Percentiles rank a stretch among this genome's conserved stretches.
phyloP scores from a whole-genome alignment of 2,888 invertebrate genomes.

The Thymelicus acteon region DNA sequence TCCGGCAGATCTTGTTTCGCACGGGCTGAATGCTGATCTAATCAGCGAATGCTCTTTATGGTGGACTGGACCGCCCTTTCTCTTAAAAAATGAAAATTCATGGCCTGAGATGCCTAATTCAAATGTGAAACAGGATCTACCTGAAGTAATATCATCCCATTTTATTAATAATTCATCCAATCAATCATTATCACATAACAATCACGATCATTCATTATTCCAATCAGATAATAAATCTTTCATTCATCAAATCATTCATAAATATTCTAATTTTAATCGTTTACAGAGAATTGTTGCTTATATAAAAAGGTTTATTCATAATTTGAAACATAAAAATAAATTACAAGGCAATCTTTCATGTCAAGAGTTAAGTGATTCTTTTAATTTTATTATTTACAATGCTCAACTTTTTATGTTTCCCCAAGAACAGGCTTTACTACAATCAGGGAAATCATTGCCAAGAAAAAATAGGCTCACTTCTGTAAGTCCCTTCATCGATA shows the following conservation, averaged over 20 bases:
- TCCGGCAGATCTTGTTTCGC: slow-evolving; percentile 2
- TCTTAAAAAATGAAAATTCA: neutral
- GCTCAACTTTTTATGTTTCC: neutral
- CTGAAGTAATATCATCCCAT: neutral
- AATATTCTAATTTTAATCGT: neutral
- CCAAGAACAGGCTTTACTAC: neutral
- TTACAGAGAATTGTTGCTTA: neutral
- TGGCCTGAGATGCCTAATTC: neutral
- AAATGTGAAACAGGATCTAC: neutral
- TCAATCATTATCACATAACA: neutral
- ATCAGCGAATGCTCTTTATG: neutral
- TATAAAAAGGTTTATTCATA: no score
- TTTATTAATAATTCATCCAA: neutral
- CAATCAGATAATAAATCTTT: neutral
- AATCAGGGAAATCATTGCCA: no score
- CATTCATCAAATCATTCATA: neutral
- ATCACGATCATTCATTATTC: neutral
- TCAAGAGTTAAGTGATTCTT: no score
- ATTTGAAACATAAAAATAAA: no score
- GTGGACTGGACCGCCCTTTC: neutral
- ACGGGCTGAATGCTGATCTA: neutral
- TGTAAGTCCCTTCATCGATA: neutral
- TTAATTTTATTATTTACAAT: neutral
- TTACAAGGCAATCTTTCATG: no score
- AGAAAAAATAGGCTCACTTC: neutral